Conservation (phyloP, 2,797 vertebrate genomes). For the Odontamblyopus lacepedii region DNA sequence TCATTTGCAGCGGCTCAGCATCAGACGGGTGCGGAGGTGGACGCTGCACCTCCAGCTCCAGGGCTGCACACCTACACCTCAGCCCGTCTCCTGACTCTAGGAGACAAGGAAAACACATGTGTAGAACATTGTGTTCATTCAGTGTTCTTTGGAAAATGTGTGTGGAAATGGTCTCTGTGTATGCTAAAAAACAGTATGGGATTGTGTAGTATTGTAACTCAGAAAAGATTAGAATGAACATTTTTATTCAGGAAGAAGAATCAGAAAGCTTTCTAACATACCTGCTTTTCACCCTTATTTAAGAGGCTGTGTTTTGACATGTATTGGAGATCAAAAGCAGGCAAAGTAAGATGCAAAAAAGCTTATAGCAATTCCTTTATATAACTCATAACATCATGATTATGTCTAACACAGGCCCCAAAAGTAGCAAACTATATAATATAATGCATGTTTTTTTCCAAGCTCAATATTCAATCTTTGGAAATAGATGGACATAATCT, state of each 20-base stretch:
- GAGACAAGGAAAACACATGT: constrained; percentile 51
- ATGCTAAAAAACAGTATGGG: background rate
- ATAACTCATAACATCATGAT: background rate
- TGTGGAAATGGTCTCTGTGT: constrained; percentile 19
- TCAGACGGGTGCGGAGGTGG: constrained; percentile 63
- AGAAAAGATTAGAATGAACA: background rate
- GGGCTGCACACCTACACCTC: constrained; percentile 47
- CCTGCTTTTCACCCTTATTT: background rate
- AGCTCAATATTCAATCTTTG: background rate
- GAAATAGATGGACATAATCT: background rate
- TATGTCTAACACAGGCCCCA: background rate
- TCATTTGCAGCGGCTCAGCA: constrained; percentile 70
- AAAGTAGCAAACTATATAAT: background rate
- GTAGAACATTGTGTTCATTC: background rate
- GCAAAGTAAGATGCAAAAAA: background rate
- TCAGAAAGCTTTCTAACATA: background rate
- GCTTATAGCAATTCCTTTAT: background rate
- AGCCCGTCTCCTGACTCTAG: constrained; percentile 43
- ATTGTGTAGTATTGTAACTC: background rate
- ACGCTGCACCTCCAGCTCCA: constrained; percentile 38
- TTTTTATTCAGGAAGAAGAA: background rate
- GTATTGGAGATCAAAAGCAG: background rate
- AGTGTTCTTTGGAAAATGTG: constrained; percentile 23
- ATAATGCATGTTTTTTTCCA: background rate
- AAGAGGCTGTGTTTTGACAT: background rate